Base-by-base conservation (phyloP, 2,113 vertebrate species). In the Hylia prasina region DNA sequence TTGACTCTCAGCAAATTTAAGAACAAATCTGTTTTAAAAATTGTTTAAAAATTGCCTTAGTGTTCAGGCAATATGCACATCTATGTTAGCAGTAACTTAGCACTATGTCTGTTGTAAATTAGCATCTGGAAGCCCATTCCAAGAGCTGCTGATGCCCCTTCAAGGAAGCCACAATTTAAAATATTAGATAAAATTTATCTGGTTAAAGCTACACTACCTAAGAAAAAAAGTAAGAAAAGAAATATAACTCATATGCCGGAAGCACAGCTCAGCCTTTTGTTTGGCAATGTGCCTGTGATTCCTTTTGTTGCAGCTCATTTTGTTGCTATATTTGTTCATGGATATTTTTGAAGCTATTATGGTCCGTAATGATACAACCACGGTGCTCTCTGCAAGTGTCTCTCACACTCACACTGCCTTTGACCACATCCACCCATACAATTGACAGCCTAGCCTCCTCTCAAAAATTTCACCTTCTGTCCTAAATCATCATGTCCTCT, bases 301-400 rank as follows among this genome's bases (percentile, higher is more conserved):
- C 60, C 57, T 91, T 94, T 92, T 96, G 90, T 45, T 82, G 82
- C 54, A 79, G 87, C 50, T 92, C 70, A 33, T 76, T 91, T 87
- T 68, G 90, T 90, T 91, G 82, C 96, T 95, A 88, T 95, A 88
- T 94, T 96, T 88, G 95, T 87, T 86, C 94, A 76, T 53, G 50
- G 79, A 48, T 96, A 92, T 95, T 95, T 94, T 48, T 90, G 95
- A 94, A 95, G 88, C 85, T 80, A 57, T 94, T 94, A 90, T 91
- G 68, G 88, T 77, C 42, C 0, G 0, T 80, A 88, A 69, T 13
- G 88, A 48, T 79, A 90, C 40, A 93, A 80, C 57, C 45, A 61
- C 4, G 0, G 71, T 30, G 63, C 44, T 79, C 57, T 75, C 47
- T 60, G 1, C n/a, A 53, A 92, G 72, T 56, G 27, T 11, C 45